A percentile compares a stretch with the other conserved stretches of the same genome.
Evolutionary conservation across 2,797 vertebrate genomes (phyloP).

Genomic region (Falco concolor): DNA sequence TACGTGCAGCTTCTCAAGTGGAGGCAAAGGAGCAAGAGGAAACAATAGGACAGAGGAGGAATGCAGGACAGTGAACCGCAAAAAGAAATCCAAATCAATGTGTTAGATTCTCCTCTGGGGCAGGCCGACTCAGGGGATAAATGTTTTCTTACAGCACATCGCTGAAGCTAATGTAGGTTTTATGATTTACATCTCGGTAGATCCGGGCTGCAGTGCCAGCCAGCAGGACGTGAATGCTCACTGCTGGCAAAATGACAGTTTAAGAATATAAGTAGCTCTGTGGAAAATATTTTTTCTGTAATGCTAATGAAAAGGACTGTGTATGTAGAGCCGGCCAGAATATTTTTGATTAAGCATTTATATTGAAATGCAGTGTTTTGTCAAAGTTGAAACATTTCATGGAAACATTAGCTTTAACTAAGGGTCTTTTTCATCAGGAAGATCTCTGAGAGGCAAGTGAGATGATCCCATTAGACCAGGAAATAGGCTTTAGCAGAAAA

Average conservation of each 20-base stretch:
- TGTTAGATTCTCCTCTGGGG: not conserved
- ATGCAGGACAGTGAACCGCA: not conserved
- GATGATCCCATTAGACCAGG: not conserved
- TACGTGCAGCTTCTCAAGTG: not conserved
- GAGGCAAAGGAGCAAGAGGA: not conserved
- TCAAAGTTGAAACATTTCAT: not conserved
- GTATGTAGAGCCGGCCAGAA: not conserved
- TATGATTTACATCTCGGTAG: accelerated
- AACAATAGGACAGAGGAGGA: not conserved
- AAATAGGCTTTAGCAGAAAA: not conserved
- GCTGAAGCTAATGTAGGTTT: not conserved
- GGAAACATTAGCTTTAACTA: not conserved
- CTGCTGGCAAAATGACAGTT: not conserved
- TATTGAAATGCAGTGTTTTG: not conserved
- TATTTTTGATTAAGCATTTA: not conserved
- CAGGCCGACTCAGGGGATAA: not conserved
- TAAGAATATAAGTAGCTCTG: not conserved
- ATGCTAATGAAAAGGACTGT: not conserved
- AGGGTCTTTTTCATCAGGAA: not conserved
- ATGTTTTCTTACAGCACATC: not conserved
- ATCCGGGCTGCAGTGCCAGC: not conserved
- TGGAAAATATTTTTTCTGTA: not conserved
- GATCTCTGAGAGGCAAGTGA: not conserved
- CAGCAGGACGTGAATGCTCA: not conserved
- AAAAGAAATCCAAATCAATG: not conserved